These are phyloP conservation scores for Talpa occidentalis DNA, from an alignment of 2,113 vertebrate species.

Conservation along the genomic window DNA sequence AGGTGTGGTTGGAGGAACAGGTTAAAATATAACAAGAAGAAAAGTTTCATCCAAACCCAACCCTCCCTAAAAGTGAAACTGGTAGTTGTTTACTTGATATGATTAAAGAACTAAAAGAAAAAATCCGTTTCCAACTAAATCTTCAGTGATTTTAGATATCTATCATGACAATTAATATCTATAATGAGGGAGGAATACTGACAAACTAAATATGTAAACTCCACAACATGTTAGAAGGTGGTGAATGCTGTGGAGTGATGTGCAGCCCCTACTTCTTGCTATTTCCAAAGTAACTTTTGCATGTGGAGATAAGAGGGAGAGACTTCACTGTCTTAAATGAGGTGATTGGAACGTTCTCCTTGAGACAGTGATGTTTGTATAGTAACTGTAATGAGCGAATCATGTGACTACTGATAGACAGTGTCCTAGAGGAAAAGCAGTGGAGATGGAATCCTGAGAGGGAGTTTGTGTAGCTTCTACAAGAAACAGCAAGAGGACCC, in stretches of 20 bases:
- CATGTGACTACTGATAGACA: background rate
- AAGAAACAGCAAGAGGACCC: background rate
- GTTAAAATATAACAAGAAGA: too few species aligned
- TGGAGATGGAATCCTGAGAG: accelerated
- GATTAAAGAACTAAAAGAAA: too few species aligned
- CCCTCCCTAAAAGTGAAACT: background rate
- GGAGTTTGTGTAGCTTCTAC: too few species aligned
- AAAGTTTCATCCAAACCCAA: too few species aligned
- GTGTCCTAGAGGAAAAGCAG: background rate
- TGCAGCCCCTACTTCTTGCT: too few species aligned
- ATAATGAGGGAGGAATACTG: too few species aligned
- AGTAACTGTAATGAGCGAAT: background rate
- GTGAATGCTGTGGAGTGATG: too few species aligned
- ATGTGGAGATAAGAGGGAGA: background rate
- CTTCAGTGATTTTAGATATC: too few species aligned
- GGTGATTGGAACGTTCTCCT: background rate
- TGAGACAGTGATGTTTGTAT: background rate
- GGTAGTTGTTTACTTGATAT: background rate
- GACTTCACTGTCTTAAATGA: background rate
- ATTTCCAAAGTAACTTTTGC: background rate
- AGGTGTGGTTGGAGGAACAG: background rate
- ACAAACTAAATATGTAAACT: too few species aligned
- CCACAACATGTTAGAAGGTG: background rate
- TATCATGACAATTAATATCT: too few species aligned
- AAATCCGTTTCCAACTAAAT: too few species aligned